These are phyloP conservation scores for Sicus ferrugineus DNA, from an alignment of 2,888 invertebrate genomes.

Conservation along the genomic window DNA sequence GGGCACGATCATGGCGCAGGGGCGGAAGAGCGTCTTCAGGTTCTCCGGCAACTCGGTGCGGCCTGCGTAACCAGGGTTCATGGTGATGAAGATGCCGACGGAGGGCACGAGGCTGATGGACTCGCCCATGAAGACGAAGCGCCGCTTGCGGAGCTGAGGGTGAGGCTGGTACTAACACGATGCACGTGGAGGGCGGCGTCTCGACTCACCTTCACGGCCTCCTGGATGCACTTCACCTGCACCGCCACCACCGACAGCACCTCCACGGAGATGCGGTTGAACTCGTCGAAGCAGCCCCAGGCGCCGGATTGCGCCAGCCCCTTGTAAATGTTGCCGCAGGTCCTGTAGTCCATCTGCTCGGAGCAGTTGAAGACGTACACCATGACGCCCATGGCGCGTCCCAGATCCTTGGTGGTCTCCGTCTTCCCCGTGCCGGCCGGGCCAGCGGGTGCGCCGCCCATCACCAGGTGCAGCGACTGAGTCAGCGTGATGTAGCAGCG, in stretches of 20 bases:
- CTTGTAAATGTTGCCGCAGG: constrained; percentile 95
- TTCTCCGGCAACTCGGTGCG: constrained; percentile 88
- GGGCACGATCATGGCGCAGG: constrained; percentile 98
- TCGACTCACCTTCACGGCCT: constrained; percentile 78
- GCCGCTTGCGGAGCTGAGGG: constrained; percentile 71
- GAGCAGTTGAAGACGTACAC: constrained; percentile 98
- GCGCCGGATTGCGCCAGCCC: constrained; percentile 93
- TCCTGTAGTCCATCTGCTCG: constrained; percentile 98
- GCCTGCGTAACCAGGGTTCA: constrained; percentile 97
- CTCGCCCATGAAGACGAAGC: constrained; percentile 88
- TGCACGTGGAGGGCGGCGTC: background rate
- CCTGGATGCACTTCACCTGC: constrained; percentile 87
- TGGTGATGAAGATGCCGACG: constrained; percentile 93
- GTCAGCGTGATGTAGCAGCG: constrained; percentile 95
- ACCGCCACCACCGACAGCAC: constrained; percentile 96
- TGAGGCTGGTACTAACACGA: constrained; percentile 15
- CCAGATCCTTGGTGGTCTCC: constrained; percentile 96
- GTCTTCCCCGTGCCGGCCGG: constrained; percentile 97
- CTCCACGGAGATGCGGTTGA: constrained; percentile 96
- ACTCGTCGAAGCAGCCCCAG: constrained; percentile 98
- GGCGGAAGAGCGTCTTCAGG: constrained; percentile 70
- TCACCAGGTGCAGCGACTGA: constrained; percentile 87
- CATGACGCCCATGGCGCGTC: constrained; percentile 95
- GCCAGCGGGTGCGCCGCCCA: constrained; percentile 96
- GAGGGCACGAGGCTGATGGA: constrained; percentile 78